Evolutionary conservation across 23 tunicate genomes (phyloP).

Genomic region (Trididemnum miniatum): DNA sequence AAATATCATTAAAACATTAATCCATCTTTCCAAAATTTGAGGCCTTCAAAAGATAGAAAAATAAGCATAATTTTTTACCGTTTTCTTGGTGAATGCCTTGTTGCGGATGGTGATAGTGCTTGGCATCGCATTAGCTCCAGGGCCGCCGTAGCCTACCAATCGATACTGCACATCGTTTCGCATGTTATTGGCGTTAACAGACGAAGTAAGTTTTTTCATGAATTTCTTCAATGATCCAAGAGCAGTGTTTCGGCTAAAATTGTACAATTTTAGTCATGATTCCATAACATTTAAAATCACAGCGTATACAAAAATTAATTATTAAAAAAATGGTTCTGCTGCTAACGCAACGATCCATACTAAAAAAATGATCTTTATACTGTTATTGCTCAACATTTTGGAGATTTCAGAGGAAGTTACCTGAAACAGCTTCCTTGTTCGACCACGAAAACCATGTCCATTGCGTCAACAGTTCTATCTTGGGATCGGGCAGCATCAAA

Average conservation of each 20-base stretch:
- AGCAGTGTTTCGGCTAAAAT: constrained; percentile 1
- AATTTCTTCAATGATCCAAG: constrained; percentile 43
- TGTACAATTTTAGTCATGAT: background rate
- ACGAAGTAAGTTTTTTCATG: constrained; percentile 20
- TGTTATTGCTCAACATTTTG: constrained; percentile 5
- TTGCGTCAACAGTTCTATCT: constrained; percentile 24
- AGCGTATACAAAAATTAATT: no score
- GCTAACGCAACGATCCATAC: no score
- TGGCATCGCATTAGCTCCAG: constrained; percentile 49
- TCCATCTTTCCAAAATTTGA: no score
- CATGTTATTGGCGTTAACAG: background rate
- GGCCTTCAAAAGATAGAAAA: no score
- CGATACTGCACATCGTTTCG: constrained; percentile 35
- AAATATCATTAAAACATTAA: no score
- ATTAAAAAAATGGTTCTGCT: no score
- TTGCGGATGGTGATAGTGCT: constrained; percentile 57
- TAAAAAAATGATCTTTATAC: background rate
- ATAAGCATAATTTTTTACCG: no score
- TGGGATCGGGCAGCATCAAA: constrained; percentile 16
- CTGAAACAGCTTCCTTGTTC: constrained; percentile 73
- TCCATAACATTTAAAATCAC: background rate
- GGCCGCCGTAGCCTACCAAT: constrained; percentile 90
- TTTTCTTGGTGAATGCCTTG: constrained; percentile 39
- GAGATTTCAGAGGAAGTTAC: no score
- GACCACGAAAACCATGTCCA: constrained; percentile 74